Percentiles rank a stretch among this genome's conserved stretches.
These are phyloP conservation scores for Pampusana beccarii DNA, from an alignment of 2,113 vertebrate genomes.

Conservation along the genomic window DNA sequence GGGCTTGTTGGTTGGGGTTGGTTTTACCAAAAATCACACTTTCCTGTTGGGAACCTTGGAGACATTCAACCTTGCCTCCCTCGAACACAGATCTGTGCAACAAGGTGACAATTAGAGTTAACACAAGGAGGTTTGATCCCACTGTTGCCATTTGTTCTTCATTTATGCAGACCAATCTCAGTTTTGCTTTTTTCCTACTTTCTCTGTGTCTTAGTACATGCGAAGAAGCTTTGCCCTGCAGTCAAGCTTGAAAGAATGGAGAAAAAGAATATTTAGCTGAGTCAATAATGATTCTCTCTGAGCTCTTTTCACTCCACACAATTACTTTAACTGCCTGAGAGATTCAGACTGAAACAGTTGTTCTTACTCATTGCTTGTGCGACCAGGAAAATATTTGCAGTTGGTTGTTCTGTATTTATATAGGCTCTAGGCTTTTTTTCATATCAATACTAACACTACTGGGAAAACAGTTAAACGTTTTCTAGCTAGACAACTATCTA, in stretches of 20 bases:
- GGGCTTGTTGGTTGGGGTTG: fast-evolving
- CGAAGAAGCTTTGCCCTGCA: neutral
- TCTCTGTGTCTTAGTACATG: neutral
- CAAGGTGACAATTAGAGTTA: neutral
- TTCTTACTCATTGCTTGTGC: neutral
- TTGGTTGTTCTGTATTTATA: neutral
- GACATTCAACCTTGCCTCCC: neutral
- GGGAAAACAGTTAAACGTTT: neutral
- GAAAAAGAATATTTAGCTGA: neutral
- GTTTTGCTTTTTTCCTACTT: neutral
- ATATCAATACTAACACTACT: neutral
- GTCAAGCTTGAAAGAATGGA: neutral
- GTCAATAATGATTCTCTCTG: neutral
- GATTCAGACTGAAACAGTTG: neutral
- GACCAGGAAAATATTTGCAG: neutral
- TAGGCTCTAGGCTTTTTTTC: neutral
- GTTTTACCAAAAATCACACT: neutral
- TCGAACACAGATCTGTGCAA: neutral
- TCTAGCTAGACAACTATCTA: neutral
- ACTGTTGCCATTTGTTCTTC: neutral
- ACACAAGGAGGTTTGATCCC: neutral
- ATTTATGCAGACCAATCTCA: neutral
- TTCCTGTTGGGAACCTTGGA: neutral
- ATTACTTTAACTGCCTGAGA: neutral
- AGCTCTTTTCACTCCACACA: neutral